Evolutionary conservation across 2,888 invertebrate genomes (phyloP), one percentile per base, ranked within the genome.

Genomic region (Orchesellides sinensis): DNA sequence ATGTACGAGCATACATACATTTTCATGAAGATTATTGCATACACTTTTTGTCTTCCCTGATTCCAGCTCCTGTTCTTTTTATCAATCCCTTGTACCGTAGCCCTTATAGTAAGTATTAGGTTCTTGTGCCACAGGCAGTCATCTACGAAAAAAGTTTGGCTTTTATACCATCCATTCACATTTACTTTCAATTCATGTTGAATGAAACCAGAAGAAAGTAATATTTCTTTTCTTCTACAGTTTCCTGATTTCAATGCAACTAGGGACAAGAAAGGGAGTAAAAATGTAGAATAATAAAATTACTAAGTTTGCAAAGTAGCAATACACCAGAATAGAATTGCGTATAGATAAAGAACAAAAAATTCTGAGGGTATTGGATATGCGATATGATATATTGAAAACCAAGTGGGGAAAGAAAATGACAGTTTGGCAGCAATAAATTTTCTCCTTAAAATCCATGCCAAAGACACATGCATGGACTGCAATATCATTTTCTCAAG

Each of bases 341-440:
- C 17, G n/a, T 56, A 56, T 6, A 56, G 27, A 27, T 56, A 56
- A 8, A 25, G 10, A 8, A 61, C 61, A 1, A 19, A 29, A 61
- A 1, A 3, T 8, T 17, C 17, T 19, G 49, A 2, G 17, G 2
- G 49, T 49, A 21, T n/a, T n/a, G n/a, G n/a, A n/a, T 17, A 49
- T 40, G 40, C 40, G n/a, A 14, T 40, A 6, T 68, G 35, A 8
- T 35, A 54, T 3, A 17, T 23, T 23, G 23, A 32, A 69, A 69
- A 21, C 21, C 47, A 56, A 69, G 59, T 14, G 49, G 59, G 19
- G 61, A 69, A 49, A 77, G 56, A 69, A n/a, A 69, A 61, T 77
- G 70, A 52, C 78, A 61, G 63, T 35, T 35, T 69, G 49, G 45
- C 63, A 63, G 70, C 52, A 17, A 79, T 79, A 79, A 79, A 79